Evolutionary conservation across 2,797 vertebrate species (phyloP), one percentile per base, ranked within the genome.

Genomic region (Meriones psammophilus): DNA sequence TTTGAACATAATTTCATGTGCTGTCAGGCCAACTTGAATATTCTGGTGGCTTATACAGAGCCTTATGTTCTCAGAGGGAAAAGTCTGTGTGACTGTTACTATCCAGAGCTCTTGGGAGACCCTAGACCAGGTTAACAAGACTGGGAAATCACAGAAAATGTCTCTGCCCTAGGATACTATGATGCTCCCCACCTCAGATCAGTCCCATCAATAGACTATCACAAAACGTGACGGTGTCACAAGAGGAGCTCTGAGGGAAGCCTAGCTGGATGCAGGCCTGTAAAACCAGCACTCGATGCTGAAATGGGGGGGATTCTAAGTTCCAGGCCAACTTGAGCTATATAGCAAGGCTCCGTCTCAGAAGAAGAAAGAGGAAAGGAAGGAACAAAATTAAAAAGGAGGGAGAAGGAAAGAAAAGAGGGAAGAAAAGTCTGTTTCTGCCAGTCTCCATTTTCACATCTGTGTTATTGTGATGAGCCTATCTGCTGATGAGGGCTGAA

Each of bases 1-100:
- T 95, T 69, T 84, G 85, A 95, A 74, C 68, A 26, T 66, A 76
- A 95, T 94, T 96, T 92, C 91, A 73, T 73, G 17, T 68, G 36
- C 33, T 28, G 17, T 33, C 64, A 85, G 36, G 74, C 20, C 79
- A 90, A 87, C 56, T 66, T 62, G 28, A 66, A 81, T 78, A 60
- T 26, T 88, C 58, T 56, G n/a, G 76, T 22, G 10, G 56, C 18
- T 83, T 89, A 62, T 22, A 7, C 28, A 58, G 73, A n/a, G n/a
- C 39, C 74, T 68, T 87, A 39, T 78, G 83, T 90, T 88, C 42
- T 62, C 18, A 28, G 26, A 50, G 36, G 36, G 36, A n/a, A n/a
- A 78, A 39, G 7, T 78, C 42, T 66, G 14, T 88, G 24, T 87
- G n/a, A n/a, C 46, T 46, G 36, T 91, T 94, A 86, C 36, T 83